Percentiles rank a stretch among this genome's conserved stretches.
These are phyloP conservation scores for Parnassius orleans DNA, from an alignment of 2,888 invertebrate genomes.

Conservation along the genomic window DNA sequence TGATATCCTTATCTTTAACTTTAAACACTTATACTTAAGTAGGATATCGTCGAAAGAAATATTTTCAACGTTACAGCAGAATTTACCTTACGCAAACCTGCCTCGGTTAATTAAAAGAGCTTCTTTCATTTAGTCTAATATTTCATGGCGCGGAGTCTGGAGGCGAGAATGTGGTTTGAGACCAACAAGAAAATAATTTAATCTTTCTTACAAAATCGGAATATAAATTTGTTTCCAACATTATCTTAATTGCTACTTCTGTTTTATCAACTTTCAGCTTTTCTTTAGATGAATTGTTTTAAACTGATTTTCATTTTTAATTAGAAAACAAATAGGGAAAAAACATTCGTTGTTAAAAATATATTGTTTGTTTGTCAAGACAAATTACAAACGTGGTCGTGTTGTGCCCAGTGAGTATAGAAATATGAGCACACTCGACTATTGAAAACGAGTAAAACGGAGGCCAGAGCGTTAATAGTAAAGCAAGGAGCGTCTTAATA, in stretches of 20 bases:
- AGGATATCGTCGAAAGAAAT: slow-evolving; percentile 44
- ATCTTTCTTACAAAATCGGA: slow-evolving; percentile 65
- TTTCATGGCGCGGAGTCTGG: slow-evolving; percentile 63
- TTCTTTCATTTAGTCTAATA: slow-evolving; percentile 75
- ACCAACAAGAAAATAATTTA: slow-evolving; percentile 72
- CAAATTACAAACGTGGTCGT: slow-evolving; percentile 32
- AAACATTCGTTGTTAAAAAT: background rate
- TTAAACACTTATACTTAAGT: slow-evolving; percentile 16
- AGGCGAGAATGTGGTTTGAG: slow-evolving; percentile 52
- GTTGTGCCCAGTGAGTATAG: slow-evolving; percentile 45
- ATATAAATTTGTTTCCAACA: slow-evolving; percentile 71
- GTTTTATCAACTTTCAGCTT: slow-evolving; percentile 34
- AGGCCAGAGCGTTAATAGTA: slow-evolving; percentile 66
- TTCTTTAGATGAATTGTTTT: slow-evolving; percentile 16
- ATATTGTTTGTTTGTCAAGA: slow-evolving; percentile 8
- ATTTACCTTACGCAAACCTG: slow-evolving; percentile 72
- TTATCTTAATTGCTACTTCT: slow-evolving; percentile 67
- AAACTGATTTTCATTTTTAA: slow-evolving; percentile 7
- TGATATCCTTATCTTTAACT: too few species aligned
- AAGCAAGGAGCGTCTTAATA: slow-evolving; percentile 73
- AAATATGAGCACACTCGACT: slow-evolving; percentile 49
- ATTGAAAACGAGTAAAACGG: slow-evolving; percentile 57
- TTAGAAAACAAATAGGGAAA: background rate
- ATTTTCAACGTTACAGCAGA: slow-evolving; percentile 54
- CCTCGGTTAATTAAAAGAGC: slow-evolving; percentile 76